Evolutionary conservation across 2,888 invertebrate species (phyloP).

Genomic region (Hyles lineata): DNA sequence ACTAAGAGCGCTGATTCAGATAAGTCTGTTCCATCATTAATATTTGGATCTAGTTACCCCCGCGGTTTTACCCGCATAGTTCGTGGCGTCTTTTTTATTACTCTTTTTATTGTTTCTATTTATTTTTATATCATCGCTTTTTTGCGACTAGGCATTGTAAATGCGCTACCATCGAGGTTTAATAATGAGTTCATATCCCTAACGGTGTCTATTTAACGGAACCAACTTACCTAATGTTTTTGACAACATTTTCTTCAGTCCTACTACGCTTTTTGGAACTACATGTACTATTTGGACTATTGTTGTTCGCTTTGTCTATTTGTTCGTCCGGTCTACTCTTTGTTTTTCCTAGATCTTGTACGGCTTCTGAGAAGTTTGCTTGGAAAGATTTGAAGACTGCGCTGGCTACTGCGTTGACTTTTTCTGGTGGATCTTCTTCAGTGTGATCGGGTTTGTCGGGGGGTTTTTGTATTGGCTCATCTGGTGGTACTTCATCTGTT

Average conservation of each 20-base stretch:
- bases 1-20: background rate
- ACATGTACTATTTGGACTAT: constrained; percentile 3
- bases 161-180: no score
- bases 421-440: background rate
- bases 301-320: background rate
- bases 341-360: background rate
- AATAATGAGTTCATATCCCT: no score
- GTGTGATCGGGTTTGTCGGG: background rate
- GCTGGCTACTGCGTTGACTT: background rate
- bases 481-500: background rate
- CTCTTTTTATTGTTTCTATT: no score
- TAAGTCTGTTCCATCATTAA: no score
- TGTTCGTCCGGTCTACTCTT: background rate
- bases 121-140: no score
- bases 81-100: no score
- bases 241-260: background rate
- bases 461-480: background rate
- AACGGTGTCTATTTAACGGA: no score
- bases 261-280: background rate
- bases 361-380: background rate
- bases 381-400: background rate
- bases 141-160: no score
- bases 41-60: no score
- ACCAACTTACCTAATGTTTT: constrained; percentile 14
- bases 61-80: no score